Conservation (phyloP, 2,797 vertebrate species). For the Siniperca scherzeri region DNA sequence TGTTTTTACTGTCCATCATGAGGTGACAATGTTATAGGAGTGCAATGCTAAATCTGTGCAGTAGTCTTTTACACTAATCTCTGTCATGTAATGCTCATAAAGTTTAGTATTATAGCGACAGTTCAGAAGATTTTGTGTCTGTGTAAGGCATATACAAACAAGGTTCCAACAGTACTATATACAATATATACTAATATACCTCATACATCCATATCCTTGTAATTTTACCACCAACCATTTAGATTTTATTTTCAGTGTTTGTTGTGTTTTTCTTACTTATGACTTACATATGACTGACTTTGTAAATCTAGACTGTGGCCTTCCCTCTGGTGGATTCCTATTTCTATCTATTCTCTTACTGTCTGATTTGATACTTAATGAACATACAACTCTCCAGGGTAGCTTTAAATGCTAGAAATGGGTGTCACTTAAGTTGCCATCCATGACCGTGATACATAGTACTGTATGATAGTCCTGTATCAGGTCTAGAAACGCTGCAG, state of each 20-base stretch:
- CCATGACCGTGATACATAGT: neutral
- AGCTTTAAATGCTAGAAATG: conserved; percentile 9
- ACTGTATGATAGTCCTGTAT: neutral
- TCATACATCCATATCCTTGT: neutral
- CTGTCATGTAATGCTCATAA: conserved; percentile 18
- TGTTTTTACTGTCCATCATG: neutral
- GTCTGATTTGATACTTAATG: conserved; percentile 22
- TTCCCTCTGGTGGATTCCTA: neutral
- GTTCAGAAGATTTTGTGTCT: neutral
- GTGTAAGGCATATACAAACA: neutral
- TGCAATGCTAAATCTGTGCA: neutral
- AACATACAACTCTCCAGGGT: conserved; percentile 6
- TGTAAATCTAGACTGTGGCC: neutral
- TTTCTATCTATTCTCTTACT: neutral
- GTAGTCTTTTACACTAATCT: neutral
- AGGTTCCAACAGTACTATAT: neutral
- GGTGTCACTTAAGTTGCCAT: neutral
- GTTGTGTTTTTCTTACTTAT: neutral
- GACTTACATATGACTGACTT: neutral
- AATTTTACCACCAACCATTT: neutral
- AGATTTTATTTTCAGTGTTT: neutral
- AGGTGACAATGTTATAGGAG: too few relatives aligned
- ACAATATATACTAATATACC: neutral
- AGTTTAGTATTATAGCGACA: neutral
- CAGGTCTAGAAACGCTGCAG: conserved; percentile 12